phyloP scores from a whole-genome alignment of 2,888 invertebrate species.

The Hesperia comma region DNA sequence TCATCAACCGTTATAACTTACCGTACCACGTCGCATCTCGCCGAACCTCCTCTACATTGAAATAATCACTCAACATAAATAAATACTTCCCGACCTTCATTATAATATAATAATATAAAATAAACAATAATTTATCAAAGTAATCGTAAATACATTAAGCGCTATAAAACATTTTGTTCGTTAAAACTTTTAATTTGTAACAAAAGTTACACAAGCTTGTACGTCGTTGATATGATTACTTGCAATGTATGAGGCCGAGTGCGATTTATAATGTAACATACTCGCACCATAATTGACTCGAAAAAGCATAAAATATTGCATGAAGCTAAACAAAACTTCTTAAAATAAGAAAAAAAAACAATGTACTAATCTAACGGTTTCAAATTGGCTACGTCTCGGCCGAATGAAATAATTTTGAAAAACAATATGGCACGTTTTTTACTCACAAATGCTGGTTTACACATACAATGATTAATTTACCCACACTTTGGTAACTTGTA shows the following conservation, averaged over 20 bases:
- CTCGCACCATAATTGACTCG: constrained; percentile 80
- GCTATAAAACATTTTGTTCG: constrained; percentile 23
- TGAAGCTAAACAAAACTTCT: constrained; percentile 42
- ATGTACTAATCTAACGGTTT: background rate
- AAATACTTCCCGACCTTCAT: constrained; percentile 14
- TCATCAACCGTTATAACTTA: constrained; percentile 77
- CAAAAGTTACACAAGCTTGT: constrained; percentile 24
- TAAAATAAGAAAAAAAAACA: constrained; percentile 40
- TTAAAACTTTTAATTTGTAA: constrained; percentile 24
- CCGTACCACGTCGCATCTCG: constrained; percentile 68
- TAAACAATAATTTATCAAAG: constrained; percentile 26
- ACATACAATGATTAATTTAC: constrained; percentile 42
- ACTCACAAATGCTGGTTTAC: constrained; percentile 38
- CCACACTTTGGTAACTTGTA: constrained; percentile 54
- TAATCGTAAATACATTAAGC: constrained; percentile 23
- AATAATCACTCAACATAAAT: constrained; percentile 38
- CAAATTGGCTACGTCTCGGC: constrained; percentile 5
- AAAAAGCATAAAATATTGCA: constrained; percentile 58
- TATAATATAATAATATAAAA: constrained; percentile 4
- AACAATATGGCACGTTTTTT: constrained; percentile 53
- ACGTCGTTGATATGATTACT: constrained; percentile 44
- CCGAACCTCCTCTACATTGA: constrained; percentile 56
- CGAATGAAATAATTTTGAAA: constrained; percentile 35
- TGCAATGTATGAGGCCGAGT: constrained; percentile 51
- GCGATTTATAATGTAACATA: constrained; percentile 53